Conservation (phyloP, 2,797 vertebrate genomes). For the Cuniculus paca region DNA sequence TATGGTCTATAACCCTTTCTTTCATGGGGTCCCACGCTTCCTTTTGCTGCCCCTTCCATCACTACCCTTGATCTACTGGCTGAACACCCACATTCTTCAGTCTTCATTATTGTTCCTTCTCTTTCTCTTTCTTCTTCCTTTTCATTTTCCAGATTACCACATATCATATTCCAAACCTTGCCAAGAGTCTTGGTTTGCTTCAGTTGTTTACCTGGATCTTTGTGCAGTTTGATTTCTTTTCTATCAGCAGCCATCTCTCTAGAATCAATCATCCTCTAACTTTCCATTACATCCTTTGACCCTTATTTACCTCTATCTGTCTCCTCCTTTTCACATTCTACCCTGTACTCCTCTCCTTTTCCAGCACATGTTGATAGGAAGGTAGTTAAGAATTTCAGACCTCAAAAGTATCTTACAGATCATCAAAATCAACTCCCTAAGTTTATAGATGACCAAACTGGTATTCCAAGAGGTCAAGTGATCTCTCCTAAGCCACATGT, state of each 20-base stretch:
- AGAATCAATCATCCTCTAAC: not conserved
- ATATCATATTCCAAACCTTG: not conserved
- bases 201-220: not conserved
- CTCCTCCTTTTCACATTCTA: not conserved
- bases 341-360: not conserved
- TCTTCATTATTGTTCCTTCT: not conserved
- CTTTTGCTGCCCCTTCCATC: not conserved
- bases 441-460: not conserved
- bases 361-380: not conserved
- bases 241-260: not conserved
- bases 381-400: not conserved
- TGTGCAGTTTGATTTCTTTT: not conserved
- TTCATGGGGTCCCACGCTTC: not conserved
- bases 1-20: not conserved
- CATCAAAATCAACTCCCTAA: not conserved
- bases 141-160: not conserved
- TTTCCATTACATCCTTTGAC: not conserved
- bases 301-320: not conserved
- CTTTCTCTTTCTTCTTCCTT: not conserved
- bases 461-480: not conserved
- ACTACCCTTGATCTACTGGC: not conserved
- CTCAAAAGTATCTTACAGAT: not conserved
- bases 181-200: not conserved
- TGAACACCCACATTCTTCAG: not conserved
- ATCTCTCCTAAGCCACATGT: not conserved